These are phyloP conservation scores for Aurelia sp. DNA, from an alignment of 30 jellyfish, hydroid and myxozoan species.

Conservation along the genomic window DNA sequence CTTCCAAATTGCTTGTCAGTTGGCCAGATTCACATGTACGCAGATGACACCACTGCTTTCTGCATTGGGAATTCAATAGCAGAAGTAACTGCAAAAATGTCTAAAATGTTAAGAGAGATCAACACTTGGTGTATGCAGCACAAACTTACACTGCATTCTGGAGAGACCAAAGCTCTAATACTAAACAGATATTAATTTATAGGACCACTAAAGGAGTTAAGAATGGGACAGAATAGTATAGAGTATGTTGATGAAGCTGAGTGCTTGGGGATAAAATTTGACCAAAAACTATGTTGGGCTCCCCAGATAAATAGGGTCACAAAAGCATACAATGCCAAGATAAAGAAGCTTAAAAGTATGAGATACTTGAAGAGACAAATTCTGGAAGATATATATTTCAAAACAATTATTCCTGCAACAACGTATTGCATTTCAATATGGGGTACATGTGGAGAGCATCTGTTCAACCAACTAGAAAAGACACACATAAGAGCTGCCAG, in stretches of 20 bases:
- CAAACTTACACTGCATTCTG: conserved; percentile 19
- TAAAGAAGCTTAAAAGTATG: conserved; percentile 17
- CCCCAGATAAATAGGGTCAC: conserved; percentile 29
- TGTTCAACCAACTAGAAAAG: background rate
- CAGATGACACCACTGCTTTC: too few relatives aligned
- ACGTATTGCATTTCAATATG: conserved; percentile 24
- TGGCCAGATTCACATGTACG: too few relatives aligned
- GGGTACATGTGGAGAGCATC: conserved; percentile 32
- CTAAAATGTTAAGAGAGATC: too few relatives aligned
- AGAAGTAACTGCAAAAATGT: too few relatives aligned
- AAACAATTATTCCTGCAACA: conserved; percentile 30
- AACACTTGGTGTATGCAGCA: too few relatives aligned
- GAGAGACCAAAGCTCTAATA: conserved; percentile 11
- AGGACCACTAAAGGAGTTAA: conserved; percentile 20
- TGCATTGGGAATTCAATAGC: too few relatives aligned
- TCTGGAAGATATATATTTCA: background rate
- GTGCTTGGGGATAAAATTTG: conserved; percentile 39
- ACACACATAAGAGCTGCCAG: too few relatives aligned
- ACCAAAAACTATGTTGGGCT: conserved; percentile 15
- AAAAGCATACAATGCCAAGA: conserved; percentile 25
- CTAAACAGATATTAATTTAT: conserved; percentile 5
- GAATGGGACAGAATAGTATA: background rate
- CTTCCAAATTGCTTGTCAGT: conserved; percentile 35
- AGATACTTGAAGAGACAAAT: conserved; percentile 13
- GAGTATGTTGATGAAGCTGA: conserved; percentile 25